phyloP scores from a whole-genome alignment of 2,797 vertebrate genomes.

The Eulemur coronatus region DNA sequence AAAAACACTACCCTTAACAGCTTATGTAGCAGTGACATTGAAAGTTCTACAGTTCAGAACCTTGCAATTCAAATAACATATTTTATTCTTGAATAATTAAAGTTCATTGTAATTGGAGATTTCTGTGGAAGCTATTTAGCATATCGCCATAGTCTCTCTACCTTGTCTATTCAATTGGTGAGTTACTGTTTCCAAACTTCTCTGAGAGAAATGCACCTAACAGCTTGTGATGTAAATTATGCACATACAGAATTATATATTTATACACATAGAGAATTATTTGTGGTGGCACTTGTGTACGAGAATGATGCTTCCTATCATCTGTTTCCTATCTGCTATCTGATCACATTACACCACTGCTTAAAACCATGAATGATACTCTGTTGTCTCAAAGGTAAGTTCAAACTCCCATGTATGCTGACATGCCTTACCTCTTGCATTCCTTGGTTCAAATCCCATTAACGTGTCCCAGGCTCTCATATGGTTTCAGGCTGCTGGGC shows the following conservation, averaged over 20 bases:
- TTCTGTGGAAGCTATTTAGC: slow-evolving; percentile 52
- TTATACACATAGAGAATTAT: slow-evolving; percentile 16
- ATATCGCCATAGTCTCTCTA: slow-evolving; percentile 54
- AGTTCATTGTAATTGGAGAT: slow-evolving; percentile 65
- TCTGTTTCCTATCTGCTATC: neutral
- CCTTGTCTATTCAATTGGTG: slow-evolving; percentile 41
- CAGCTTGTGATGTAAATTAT: slow-evolving; percentile 17
- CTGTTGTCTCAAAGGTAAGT: neutral
- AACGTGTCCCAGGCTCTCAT: neutral
- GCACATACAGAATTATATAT: neutral
- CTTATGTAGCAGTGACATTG: slow-evolving; percentile 29
- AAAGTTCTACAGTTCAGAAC: slow-evolving; percentile 41
- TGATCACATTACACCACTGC: neutral
- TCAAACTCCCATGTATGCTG: neutral
- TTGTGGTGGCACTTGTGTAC: neutral
- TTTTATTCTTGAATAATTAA: slow-evolving; percentile 62
- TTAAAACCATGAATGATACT: neutral
- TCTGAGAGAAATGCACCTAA: slow-evolving; percentile 52
- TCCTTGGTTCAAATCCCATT: neutral
- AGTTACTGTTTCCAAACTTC: slow-evolving; percentile 53
- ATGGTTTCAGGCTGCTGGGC: neutral
- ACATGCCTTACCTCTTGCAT: neutral
- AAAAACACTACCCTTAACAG: slow-evolving; percentile 53
- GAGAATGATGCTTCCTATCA: neutral
- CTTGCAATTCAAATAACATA: neutral